Conservation (phyloP, 2,797 vertebrate species). For the Merluccius polli region DNA sequence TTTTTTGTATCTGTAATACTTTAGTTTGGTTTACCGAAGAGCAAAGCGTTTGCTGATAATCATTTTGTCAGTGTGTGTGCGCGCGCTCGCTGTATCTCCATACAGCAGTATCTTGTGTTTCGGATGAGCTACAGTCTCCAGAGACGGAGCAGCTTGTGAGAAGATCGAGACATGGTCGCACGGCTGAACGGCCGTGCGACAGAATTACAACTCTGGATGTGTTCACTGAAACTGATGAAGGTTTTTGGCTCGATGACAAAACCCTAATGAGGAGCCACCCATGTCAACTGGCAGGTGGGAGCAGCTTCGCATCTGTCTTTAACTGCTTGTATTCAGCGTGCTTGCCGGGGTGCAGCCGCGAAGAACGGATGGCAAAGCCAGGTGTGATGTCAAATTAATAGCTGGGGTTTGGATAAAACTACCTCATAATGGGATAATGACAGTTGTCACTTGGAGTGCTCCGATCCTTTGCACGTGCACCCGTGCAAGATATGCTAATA, state of each 20-base stretch:
- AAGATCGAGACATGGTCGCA: constrained; percentile 24
- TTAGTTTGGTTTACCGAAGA: background rate
- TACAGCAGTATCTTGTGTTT: constrained; percentile 26
- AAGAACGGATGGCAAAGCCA: background rate
- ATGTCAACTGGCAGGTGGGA: constrained; percentile 49
- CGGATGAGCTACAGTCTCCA: constrained; percentile 32
- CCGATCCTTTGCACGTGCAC: background rate
- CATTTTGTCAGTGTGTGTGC: background rate
- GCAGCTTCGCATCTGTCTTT: constrained; percentile 42
- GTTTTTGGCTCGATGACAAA: constrained; percentile 51
- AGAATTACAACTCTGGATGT: constrained; percentile 45
- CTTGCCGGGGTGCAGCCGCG: constrained; percentile 3
- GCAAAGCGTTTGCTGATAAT: background rate
- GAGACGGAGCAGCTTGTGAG: constrained; percentile 41
- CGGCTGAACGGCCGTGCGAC: constrained; percentile 35
- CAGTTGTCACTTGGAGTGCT: constrained; percentile 5
- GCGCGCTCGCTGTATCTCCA: background rate
- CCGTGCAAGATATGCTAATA: constrained; percentile 6
- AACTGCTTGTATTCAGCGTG: constrained; percentile 31
- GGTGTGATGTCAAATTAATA: constrained; percentile 10
- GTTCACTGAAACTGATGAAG: constrained; percentile 46
- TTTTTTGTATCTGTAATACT: background rate
- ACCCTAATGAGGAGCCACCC: constrained; percentile 50
- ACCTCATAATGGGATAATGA: background rate
- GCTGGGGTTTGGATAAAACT: background rate